Evolutionary conservation across 1,140 invertebrate species (phyloP), one percentile per base, ranked within the genome.

Genomic region (Reticulitermes speratus): DNA sequence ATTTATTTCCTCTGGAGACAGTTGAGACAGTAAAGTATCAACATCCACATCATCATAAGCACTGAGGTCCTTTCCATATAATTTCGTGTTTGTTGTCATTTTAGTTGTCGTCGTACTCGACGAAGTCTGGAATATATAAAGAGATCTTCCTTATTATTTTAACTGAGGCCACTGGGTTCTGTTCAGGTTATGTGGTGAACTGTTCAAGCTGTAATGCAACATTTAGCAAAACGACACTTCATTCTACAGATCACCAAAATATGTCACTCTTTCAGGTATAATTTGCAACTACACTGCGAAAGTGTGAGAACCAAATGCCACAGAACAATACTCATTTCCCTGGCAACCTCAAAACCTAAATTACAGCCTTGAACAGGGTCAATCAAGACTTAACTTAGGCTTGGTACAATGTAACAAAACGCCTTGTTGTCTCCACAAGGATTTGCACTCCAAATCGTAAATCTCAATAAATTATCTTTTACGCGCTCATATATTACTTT

Each of bases 11-110:
- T 99, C 98, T 25, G 96, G 94, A 86, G 98, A 96, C 83, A 99
- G 93, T 90, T 99, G 97, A 69, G 96, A 93, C 88, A 99, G 92
- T n/a, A 99, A 92, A 88, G 98, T 97, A 91, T 99, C 99, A 86
- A 99, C 96, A 91, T 99, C 98, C 89, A 99, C 95, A 91, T 99
- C 97, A 90, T 98, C 97, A 90, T 98, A 99, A 88, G 96, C 95
- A 88, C 96, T 97, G 88, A 99, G 91, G 91, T 99, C 97, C 91
- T 97, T 97, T 88, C 97, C 97, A 91, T 97, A 98, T 87, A 98
- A 91, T 91, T 97, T 98, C 87, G 96, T 95, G 88, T 96, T 95
- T 87, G 96, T 96, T 91, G 97, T 97, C 93, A 96, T 96, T 90
- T 95, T 96, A 83, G 96, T 96, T 89, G 95, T 97, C 90, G 95